A percentile compares a stretch with the other conserved stretches of the same genome.
phyloP scores from a whole-genome alignment of 2,888 invertebrate species.

The Cerastoderma edule region DNA sequence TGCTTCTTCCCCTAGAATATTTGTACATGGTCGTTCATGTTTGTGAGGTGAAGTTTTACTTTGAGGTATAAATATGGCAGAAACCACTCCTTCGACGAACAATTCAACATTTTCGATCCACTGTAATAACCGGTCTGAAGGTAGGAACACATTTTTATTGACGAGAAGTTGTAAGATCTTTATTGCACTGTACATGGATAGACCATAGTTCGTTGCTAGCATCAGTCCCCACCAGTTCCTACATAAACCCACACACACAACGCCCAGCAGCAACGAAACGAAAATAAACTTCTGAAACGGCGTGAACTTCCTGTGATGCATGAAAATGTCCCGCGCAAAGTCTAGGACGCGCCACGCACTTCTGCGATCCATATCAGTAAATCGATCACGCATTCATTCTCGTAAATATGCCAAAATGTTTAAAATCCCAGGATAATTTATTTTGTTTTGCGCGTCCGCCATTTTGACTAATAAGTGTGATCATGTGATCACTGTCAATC shows the following conservation, averaged over 20 bases:
- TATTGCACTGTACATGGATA: slow-evolving; percentile 31
- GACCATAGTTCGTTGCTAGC: slow-evolving; percentile 31
- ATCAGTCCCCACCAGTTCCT: slow-evolving; percentile 40
- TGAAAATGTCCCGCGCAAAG: slow-evolving; percentile 44
- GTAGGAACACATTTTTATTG: slow-evolving; percentile 18
- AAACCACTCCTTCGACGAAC: neutral
- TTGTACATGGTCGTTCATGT: too few relatives aligned
- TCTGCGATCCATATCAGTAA: slow-evolving; percentile 17
- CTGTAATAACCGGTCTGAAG: slow-evolving; percentile 37
- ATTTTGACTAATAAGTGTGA: slow-evolving; percentile 54
- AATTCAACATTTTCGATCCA: slow-evolving; percentile 21
- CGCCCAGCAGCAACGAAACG: slow-evolving; percentile 50
- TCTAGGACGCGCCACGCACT: slow-evolving; percentile 22
- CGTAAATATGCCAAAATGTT: neutral
- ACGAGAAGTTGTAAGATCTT: slow-evolving; percentile 28
- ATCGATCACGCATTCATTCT: neutral
- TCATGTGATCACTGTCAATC: too few relatives aligned
- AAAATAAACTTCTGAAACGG: slow-evolving; percentile 62
- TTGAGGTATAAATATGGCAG: neutral
- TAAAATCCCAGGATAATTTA: slow-evolving; percentile 35
- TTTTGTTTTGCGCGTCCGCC: slow-evolving; percentile 37
- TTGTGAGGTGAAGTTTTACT: neutral
- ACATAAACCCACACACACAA: slow-evolving; percentile 36
- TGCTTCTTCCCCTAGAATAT: too few relatives aligned
- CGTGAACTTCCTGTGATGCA: slow-evolving; percentile 61